A percentile compares a stretch with the other conserved stretches of the same genome.
phyloP scores from a whole-genome alignment of 2,797 vertebrate genomes.

The Hemibagrus guttatus region DNA sequence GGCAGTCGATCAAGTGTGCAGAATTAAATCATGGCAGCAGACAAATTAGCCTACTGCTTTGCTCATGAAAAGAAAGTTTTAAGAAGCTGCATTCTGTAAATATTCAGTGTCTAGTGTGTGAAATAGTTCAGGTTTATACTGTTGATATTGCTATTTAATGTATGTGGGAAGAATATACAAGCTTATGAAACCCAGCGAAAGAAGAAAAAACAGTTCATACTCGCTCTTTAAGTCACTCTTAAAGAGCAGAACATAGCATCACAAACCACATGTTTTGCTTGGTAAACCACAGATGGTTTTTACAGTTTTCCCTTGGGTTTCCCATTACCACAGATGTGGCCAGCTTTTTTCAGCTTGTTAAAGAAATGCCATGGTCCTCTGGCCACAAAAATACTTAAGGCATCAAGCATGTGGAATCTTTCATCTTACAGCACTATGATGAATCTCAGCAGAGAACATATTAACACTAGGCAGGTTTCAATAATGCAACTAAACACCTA shows the following conservation, averaged over 20 bases:
- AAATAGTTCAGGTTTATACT: not conserved
- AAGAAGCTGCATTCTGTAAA: not conserved
- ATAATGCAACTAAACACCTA: not conserved
- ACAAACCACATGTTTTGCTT: constrained; percentile 33
- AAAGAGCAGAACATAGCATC: constrained; percentile 28
- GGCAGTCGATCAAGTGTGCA: constrained; percentile 14
- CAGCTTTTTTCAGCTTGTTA: constrained; percentile 28
- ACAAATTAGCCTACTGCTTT: not conserved
- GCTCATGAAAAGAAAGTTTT: constrained; percentile 1
- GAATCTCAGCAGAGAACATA: not conserved
- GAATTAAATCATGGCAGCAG: not conserved
- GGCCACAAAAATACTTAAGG: constrained; percentile 15
- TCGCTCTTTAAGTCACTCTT: not conserved
- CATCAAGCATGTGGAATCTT: not conserved
- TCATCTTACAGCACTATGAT: not conserved
- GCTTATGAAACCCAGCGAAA: constrained; percentile 6
- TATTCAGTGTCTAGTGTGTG: not conserved
- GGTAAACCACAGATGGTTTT: constrained; percentile 51
- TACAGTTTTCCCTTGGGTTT: constrained; percentile 46
- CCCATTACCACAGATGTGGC: constrained; percentile 46
- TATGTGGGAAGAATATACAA: constrained; percentile 12
- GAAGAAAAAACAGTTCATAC: constrained; percentile 17
- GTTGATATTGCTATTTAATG: constrained; percentile 5
- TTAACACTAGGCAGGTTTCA: not conserved
- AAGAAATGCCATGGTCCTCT: constrained; percentile 12